phyloP scores from a whole-genome alignment of 2,113 vertebrate species.

The Neodontobutis hainanensis region DNA sequence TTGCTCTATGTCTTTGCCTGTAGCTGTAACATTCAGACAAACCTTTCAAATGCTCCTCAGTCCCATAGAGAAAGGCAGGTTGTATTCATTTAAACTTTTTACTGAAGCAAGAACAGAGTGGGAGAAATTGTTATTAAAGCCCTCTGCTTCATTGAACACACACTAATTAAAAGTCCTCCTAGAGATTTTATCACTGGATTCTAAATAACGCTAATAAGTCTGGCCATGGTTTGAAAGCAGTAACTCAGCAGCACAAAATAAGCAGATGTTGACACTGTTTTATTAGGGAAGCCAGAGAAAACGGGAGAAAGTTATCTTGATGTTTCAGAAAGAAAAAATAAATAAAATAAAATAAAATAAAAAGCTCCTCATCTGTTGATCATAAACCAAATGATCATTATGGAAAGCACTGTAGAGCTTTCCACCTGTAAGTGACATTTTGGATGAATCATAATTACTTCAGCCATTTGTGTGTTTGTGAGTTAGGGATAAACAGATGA shows the following conservation, averaged over 20 bases:
- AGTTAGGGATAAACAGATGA: constrained; percentile 54
- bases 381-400: constrained; percentile 17
- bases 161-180: constrained; percentile 27
- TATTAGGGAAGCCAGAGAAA: constrained; percentile 8
- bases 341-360: too few species aligned
- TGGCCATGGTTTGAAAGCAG: constrained; percentile 13
- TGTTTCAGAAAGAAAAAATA: too few species aligned
- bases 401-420: constrained; percentile 35
- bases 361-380: constrained; percentile 27
- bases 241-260: constrained; percentile 30
- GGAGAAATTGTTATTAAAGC: neutral
- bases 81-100: constrained; percentile 17
- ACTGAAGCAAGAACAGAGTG: neutral
- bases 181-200: constrained; percentile 41
- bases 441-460: constrained; percentile 54
- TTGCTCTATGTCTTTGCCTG: neutral
- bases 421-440: constrained; percentile 60
- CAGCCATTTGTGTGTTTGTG: constrained; percentile 32
- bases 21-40: constrained; percentile 22
- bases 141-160: constrained; percentile 25
- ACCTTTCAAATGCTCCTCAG: constrained; percentile 27
- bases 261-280: constrained; percentile 6
- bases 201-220: constrained; percentile 26
- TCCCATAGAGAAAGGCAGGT: neutral
- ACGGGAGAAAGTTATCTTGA: too few species aligned